phyloP scores from a whole-genome alignment of 1,140 invertebrate genomes.

The Ectropis grisescens region DNA sequence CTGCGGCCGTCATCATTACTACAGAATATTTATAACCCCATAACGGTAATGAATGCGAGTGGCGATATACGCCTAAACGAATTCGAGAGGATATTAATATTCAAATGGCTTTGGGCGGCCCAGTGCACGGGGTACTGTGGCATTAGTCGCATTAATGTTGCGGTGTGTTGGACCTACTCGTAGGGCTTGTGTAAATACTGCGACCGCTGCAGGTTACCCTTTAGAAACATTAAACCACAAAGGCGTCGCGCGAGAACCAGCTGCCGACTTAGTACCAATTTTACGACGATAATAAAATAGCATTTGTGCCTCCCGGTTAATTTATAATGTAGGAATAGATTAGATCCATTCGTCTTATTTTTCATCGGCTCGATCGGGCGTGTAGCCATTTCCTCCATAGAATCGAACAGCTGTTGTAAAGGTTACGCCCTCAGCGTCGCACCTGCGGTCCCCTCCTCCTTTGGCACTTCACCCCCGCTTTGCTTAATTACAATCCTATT shows the following conservation, averaged over 20 bases:
- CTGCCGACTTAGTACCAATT: slow-evolving; percentile 13
- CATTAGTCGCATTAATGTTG: slow-evolving; percentile 46
- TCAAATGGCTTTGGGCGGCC: slow-evolving; percentile 48
- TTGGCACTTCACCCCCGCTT: slow-evolving; percentile 24
- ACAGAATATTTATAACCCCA: too few species aligned
- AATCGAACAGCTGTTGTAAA: slow-evolving; percentile 52
- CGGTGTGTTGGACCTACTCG: slow-evolving; percentile 12
- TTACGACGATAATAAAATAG: neutral
- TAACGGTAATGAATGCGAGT: slow-evolving; percentile 41
- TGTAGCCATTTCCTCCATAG: slow-evolving; percentile 37
- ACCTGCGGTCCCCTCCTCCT: slow-evolving; percentile 33
- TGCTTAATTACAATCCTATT: slow-evolving; percentile 49
- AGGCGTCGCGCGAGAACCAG: slow-evolving; percentile 13
- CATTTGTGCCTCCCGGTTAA: slow-evolving; percentile 14
- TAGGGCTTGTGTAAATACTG: slow-evolving; percentile 14
- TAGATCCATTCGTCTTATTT: slow-evolving; percentile 28
- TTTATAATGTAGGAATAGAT: slow-evolving; percentile 50
- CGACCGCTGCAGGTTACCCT: slow-evolving; percentile 12
- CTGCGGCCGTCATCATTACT: too few species aligned
- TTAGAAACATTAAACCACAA: slow-evolving; percentile 14
- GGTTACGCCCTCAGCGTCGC: slow-evolving; percentile 50
- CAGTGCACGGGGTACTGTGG: slow-evolving; percentile 36
- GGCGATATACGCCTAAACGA: slow-evolving; percentile 34
- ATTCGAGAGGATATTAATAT: slow-evolving; percentile 51
- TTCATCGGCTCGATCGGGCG: slow-evolving; percentile 23